Percentiles rank a stretch among this genome's conserved stretches.
Conservation (phyloP, 2,797 vertebrate species). For the Phyllotis vaccarum region DNA sequence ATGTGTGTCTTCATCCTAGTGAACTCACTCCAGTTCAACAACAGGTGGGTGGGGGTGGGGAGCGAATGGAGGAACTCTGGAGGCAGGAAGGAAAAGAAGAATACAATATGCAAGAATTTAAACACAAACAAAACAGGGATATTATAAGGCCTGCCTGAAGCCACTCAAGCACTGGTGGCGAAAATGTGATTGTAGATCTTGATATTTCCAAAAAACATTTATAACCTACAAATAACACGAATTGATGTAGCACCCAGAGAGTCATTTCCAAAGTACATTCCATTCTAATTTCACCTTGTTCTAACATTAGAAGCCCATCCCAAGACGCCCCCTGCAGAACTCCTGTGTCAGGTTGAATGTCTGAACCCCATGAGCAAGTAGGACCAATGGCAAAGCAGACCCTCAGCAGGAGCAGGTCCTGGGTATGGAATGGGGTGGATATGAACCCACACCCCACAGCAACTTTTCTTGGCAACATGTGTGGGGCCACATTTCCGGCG, state of each 20-base stretch:
- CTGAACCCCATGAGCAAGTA: background rate
- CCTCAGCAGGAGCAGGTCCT: background rate
- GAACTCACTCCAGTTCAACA: too few relatives aligned
- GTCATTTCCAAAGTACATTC: slow-evolving; percentile 5
- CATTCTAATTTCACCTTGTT: background rate
- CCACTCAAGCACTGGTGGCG: background rate
- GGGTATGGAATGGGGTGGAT: rapidly evolving
- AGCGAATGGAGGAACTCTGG: background rate
- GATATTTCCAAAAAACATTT: background rate
- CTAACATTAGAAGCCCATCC: too few relatives aligned
- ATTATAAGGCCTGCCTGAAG: background rate
- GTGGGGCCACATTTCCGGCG: background rate
- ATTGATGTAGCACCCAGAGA: background rate
- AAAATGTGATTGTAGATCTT: background rate
- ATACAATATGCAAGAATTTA: background rate
- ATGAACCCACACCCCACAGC: background rate
- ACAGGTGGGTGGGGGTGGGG: too few relatives aligned
- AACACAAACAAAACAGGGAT: background rate
- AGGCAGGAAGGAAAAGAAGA: background rate
- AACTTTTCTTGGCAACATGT: background rate
- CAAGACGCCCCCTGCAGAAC: background rate
- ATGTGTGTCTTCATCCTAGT: too few relatives aligned
- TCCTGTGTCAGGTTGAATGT: background rate
- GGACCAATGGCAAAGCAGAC: background rate
- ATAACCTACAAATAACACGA: slow-evolving; percentile 2